A percentile compares a stretch with the other conserved stretches of the same genome.
These are phyloP conservation scores for Chlorodrepanis virens DNA, from an alignment of 2,113 vertebrate genomes.

Conservation along the genomic window DNA sequence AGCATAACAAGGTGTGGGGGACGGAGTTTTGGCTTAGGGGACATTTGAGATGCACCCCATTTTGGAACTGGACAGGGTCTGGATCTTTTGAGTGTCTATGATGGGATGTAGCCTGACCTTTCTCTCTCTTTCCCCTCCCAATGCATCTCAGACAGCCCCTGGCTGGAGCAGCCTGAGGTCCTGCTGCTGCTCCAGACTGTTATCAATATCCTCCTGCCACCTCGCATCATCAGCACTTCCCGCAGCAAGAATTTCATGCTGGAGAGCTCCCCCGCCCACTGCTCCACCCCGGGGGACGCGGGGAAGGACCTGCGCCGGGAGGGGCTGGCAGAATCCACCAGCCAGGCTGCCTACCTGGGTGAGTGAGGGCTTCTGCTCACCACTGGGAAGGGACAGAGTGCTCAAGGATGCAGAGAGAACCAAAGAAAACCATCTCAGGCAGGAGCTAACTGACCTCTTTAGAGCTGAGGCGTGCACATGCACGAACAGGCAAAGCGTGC, in stretches of 20 bases:
- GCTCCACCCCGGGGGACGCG: conserved; percentile 91
- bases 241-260: conserved; percentile 98
- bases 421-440: not conserved
- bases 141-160: conserved; percentile 85
- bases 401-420: not conserved
- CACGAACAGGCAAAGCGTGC: not conserved
- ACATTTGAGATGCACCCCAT: not conserved
- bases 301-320: conserved; percentile 93
- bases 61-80: conserved; percentile 51
- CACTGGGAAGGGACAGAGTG: not conserved
- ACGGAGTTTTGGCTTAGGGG: not conserved
- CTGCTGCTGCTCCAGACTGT: conserved; percentile 95
- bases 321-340: conserved; percentile 93
- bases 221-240: conserved; percentile 95
- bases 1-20: conserved; percentile 35
- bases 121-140: conserved; percentile 43
- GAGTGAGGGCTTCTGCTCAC: conserved; percentile 23
- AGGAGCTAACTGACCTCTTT: not conserved
- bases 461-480: not conserved
- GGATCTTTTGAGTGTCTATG: conserved; percentile 2
- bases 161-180: conserved; percentile 93
- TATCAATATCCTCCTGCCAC: conserved; percentile 95
- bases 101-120: conserved; percentile 15
- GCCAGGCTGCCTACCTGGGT: conserved; percentile 98
- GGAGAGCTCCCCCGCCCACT: conserved; percentile 95